Conservation (phyloP, 2,888 invertebrate genomes). For the Aelia acuminata region DNA sequence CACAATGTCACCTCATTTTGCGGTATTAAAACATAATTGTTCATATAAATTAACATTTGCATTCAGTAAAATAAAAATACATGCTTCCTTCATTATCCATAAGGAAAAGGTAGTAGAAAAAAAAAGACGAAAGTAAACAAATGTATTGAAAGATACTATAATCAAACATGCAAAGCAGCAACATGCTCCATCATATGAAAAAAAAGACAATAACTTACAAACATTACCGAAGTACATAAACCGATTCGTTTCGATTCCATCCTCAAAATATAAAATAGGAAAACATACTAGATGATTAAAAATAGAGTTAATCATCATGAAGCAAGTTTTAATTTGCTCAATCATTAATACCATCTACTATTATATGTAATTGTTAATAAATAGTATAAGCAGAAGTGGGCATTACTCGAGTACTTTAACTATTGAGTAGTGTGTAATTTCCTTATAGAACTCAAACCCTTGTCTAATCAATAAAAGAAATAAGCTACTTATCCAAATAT, state of each 20-base stretch:
- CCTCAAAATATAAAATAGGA: slow-evolving; percentile 7
- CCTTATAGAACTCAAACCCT: neutral
- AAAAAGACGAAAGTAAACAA: slow-evolving; percentile 65
- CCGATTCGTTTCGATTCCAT: slow-evolving; percentile 25
- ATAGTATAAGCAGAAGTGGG: neutral
- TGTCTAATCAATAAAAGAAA: neutral
- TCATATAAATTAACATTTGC: neutral
- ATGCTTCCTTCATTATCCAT: slow-evolving; percentile 19
- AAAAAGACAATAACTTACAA: slow-evolving; percentile 23
- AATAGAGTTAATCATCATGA: neutral
- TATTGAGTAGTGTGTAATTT: neutral
- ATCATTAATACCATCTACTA: neutral
- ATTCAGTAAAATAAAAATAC: neutral
- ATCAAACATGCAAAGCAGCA: slow-evolving; percentile 46
- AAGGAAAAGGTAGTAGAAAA: slow-evolving; percentile 62
- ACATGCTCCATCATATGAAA: slow-evolving; percentile 24
- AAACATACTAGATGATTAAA: neutral
- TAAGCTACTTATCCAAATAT: neutral
- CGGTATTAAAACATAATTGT: too few species aligned
- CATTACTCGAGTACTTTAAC: neutral
- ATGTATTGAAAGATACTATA: slow-evolving; percentile 53
- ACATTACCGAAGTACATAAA: slow-evolving; percentile 13
- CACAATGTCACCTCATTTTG: too few species aligned
- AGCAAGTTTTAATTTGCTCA: neutral
- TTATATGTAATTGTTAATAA: neutral